Conservation (phyloP, 2,797 vertebrate species). For the Eulemur mongoz region DNA sequence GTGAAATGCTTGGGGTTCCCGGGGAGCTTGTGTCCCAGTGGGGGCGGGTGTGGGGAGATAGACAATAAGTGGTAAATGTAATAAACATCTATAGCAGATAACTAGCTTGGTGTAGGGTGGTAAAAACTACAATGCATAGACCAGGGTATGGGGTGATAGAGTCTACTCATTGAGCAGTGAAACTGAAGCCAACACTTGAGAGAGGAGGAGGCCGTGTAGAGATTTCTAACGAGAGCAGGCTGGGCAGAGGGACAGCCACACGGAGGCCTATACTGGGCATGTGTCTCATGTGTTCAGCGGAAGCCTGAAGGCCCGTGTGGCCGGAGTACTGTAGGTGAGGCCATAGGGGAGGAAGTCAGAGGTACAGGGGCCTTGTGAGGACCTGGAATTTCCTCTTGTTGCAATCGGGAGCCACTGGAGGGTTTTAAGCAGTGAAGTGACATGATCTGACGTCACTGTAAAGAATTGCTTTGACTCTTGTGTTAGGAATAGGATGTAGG, state of each 20-base stretch:
- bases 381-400: background rate
- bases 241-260: background rate
- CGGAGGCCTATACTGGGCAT: background rate
- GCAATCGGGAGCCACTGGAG: background rate
- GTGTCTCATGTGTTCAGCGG: background rate
- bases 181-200: background rate
- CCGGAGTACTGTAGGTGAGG: too few relatives aligned
- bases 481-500: background rate
- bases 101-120: background rate
- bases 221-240: background rate
- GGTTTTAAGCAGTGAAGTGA: background rate
- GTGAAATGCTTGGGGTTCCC: background rate
- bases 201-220: background rate
- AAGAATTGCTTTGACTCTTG: background rate
- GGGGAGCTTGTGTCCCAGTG: background rate
- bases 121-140: background rate
- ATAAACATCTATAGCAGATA: background rate
- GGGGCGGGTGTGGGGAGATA: background rate
- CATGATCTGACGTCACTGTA: background rate
- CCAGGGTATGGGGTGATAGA: background rate
- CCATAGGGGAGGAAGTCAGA: too few relatives aligned
- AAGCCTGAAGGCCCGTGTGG: background rate
- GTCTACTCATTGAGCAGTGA: background rate
- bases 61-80: background rate
- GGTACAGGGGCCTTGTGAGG: background rate